A percentile compares a stretch with the other conserved stretches of the same genome.
Evolutionary conservation across 2,113 vertebrate species (phyloP).

Genomic region (Sclerurus mexicanus): DNA sequence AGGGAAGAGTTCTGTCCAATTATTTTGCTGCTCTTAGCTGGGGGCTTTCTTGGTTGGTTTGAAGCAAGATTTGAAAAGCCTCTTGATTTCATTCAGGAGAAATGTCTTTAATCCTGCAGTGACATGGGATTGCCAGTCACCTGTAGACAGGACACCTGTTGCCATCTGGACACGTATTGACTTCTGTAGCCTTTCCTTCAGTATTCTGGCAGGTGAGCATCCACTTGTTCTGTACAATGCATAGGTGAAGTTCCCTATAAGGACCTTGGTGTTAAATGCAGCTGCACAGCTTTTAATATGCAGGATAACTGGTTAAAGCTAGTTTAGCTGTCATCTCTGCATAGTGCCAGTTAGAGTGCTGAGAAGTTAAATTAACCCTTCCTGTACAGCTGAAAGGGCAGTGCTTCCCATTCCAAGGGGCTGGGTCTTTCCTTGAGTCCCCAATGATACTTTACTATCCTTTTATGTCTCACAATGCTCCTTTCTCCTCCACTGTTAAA

Average conservation of each 20-base stretch:
- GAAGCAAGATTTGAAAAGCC: neutral
- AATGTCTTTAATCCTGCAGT: neutral
- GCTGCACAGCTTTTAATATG: neutral
- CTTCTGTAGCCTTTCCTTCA: neutral
- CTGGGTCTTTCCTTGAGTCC: neutral
- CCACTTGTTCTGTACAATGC: neutral
- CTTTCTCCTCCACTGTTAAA: neutral
- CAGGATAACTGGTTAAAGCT: neutral
- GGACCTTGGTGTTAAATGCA: neutral
- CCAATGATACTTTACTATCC: neutral
- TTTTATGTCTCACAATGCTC: neutral
- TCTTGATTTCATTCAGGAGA: neutral
- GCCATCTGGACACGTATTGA: neutral
- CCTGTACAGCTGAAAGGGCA: neutral
- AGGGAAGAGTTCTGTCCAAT: neutral
- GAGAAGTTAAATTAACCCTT: neutral
- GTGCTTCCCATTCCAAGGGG: neutral
- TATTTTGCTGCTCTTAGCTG: neutral
- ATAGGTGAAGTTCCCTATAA: neutral
- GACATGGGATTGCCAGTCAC: neutral
- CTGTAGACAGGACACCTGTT: neutral
- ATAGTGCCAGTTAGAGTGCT: neutral
- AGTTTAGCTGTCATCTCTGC: neutral
- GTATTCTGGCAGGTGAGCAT: neutral
- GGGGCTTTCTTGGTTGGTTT: neutral